phyloP scores from a whole-genome alignment of 2,797 vertebrate genomes.

The Chiloscyllium punctatum region DNA sequence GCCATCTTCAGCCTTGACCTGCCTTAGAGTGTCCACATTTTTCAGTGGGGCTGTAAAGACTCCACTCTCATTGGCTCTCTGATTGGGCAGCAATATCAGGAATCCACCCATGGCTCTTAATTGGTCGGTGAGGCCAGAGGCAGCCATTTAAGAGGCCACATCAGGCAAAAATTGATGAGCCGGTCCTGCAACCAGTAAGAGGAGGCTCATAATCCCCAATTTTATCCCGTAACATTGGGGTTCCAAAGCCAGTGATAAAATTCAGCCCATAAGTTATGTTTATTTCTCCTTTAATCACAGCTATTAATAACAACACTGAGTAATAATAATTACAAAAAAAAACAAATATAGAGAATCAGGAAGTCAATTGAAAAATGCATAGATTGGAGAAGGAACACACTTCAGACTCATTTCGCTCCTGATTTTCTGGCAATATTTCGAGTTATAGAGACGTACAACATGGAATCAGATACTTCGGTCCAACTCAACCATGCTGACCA shows the following conservation, averaged over 20 bases:
- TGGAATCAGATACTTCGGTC: no score
- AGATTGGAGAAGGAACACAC: not conserved
- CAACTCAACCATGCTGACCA: no score
- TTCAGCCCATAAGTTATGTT: not conserved
- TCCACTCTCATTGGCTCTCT: not conserved
- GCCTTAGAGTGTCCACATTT: not conserved
- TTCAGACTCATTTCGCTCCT: not conserved
- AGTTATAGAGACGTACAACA: no score
- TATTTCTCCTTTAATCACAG: not conserved
- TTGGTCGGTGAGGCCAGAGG: not conserved
- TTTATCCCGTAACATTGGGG: not conserved
- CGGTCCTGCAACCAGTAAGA: not conserved
- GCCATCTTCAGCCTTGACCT: not conserved
- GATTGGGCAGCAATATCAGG: not conserved
- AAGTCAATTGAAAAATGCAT: not conserved
- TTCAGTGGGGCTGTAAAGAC: no score
- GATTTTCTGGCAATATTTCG: not conserved
- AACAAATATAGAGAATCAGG: not conserved
- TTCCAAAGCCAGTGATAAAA: not conserved
- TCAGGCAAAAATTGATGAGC: not conserved
- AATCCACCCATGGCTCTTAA: not conserved
- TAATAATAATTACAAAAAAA: not conserved
- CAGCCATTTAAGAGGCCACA: not conserved
- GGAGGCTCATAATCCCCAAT: not conserved
- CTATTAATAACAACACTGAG: not conserved